Evolutionary conservation across 2,113 vertebrate species (phyloP), one percentile per base, ranked within the genome.

Genomic region (Cryptoleucopteryx plumbea): DNA sequence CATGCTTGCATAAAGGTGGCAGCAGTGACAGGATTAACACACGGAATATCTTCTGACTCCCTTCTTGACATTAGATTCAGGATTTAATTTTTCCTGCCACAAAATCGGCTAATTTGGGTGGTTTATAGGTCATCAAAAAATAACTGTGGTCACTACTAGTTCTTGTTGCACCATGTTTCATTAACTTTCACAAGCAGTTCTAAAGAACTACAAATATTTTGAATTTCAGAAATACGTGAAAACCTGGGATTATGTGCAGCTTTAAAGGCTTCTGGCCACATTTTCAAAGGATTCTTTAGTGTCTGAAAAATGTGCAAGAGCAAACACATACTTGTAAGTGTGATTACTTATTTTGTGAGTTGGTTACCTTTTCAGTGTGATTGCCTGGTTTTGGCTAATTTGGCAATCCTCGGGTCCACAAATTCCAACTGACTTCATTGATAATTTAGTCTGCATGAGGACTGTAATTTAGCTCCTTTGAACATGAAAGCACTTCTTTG

Each of bases 301-400:
- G 16, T 83, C 3, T 82, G 14, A 88, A 94, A 96, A 96, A 55
- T 32, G 42, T 78, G 42, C 68, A 88, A 94, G 59, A 59, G 53
- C 50, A 84, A 96, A 90, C 63, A 72, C 62, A 27, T 36, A 32
- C 75, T 81, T 86, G 17, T 74, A 56, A 62, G 66, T 53, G 32
- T 93, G 95, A 95, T 96, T 96, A 83, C 82, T 59, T 86, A 42
- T 94, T 95, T 92, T 92, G 82, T 78, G 67, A 86, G 68, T 50
- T 92, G 80, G 95, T 95, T 88, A 94, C 90, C 79, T 95, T 95
- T 93, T 81, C 90, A 63, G 34, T 43, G 80, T 23, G 80, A 94
- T 81, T 84, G 80, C 75, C 80, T 92, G 40, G 0, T 96, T 96
- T 93, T 90, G 92, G 88, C 88, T 96, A 92, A 89, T 93, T 94